phyloP scores from a whole-genome alignment of 2,797 vertebrate species.

The Helarctos malayanus region DNA sequence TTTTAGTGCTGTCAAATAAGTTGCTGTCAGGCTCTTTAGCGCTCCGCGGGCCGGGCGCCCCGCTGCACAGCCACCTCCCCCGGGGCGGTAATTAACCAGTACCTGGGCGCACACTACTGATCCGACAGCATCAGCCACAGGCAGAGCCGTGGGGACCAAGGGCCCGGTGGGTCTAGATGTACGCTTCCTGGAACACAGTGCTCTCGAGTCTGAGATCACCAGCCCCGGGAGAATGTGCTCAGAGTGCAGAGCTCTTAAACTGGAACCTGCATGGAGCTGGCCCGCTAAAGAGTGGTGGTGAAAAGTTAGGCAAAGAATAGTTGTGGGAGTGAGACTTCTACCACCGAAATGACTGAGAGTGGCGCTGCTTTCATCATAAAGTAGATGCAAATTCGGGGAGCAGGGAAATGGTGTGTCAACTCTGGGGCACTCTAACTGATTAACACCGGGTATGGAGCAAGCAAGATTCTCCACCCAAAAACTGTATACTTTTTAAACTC shows the following conservation, averaged over 20 bases:
- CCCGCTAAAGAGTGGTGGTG: not conserved
- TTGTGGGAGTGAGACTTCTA: conserved; percentile 2
- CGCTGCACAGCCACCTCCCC: conserved; percentile 90
- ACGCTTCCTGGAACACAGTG: not conserved
- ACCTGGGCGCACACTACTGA: conserved; percentile 91
- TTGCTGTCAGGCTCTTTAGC: conserved; percentile 93
- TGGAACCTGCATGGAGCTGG: not conserved
- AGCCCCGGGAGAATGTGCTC: not conserved
- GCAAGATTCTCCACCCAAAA: not conserved
- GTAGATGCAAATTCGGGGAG: conserved; percentile 53
- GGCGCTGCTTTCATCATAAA: conserved; percentile 41
- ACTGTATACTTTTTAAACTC: not conserved
- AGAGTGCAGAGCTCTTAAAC: not conserved
- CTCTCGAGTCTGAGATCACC: not conserved
- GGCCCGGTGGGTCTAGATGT: not conserved
- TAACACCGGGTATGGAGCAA: conserved; percentile 5
- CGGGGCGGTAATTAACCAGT: conserved; percentile 93
- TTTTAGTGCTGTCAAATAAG: conserved; percentile 81
- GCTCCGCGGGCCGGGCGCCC: conserved; percentile 87
- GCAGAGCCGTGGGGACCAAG: conserved; percentile 77
- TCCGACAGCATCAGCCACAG: conserved; percentile 87
- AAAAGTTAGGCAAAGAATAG: conserved; percentile 66
- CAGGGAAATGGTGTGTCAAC: conserved; percentile 29
- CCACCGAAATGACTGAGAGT: not conserved
- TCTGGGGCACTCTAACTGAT: not conserved